Evolutionary conservation across 2,797 vertebrate genomes (phyloP).

Genomic region (Chlorospingus semifuscus): DNA sequence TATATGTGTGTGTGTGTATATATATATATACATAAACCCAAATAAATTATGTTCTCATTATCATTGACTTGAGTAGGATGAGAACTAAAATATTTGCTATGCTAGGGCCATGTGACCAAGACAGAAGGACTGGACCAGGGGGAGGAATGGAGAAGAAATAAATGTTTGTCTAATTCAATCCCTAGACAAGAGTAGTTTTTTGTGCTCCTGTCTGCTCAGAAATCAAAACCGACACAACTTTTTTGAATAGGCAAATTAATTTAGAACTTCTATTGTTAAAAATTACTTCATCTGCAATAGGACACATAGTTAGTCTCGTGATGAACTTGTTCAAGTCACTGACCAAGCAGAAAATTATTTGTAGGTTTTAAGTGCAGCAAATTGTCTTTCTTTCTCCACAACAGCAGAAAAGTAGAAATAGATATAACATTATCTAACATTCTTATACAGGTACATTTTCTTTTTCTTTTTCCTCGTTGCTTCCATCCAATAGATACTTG

Average conservation of each 20-base stretch:
- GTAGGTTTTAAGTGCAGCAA: not conserved
- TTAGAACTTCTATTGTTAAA: not conserved
- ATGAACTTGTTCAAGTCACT: not conserved
- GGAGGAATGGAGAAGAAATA: not conserved
- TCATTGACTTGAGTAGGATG: not conserved
- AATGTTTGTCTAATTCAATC: not conserved
- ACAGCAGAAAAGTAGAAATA: not conserved
- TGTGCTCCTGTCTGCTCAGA: not conserved
- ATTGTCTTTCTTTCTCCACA: not conserved
- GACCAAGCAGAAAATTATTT: not conserved
- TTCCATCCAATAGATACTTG: not conserved
- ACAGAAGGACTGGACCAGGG: not conserved
- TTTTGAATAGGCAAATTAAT: not conserved
- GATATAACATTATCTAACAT: not conserved
- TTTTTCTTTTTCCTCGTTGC: not conserved
- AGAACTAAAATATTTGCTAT: not conserved
- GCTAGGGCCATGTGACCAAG: not conserved
- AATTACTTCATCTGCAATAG: not conserved
- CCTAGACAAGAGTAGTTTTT: not conserved
- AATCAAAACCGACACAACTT: not conserved
- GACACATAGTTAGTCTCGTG: not conserved
- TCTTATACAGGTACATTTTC: not conserved
- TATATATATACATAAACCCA: no score
- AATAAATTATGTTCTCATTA: not conserved
- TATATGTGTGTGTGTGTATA: not conserved